Evolutionary conservation across 2,113 vertebrate species (phyloP).

Genomic region (Hypomesus transpacificus): DNA sequence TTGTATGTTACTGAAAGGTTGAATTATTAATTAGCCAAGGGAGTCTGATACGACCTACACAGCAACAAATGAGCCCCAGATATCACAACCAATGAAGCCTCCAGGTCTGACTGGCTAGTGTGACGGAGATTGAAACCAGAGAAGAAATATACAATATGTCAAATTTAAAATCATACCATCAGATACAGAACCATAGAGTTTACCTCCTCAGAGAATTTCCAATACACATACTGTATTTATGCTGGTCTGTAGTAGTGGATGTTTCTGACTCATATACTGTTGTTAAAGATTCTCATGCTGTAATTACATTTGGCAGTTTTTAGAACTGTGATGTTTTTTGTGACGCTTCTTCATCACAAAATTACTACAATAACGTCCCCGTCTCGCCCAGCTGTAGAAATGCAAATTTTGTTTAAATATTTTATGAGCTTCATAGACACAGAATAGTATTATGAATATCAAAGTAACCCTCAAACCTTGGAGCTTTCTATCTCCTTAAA

Average conservation of each 20-base stretch:
- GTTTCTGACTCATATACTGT: no score
- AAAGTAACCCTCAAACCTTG: neutral
- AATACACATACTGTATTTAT: no score
- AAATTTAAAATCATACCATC: no score
- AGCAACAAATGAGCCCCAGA: neutral
- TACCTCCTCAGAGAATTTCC: no score
- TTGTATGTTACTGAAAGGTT: constrained; percentile 36
- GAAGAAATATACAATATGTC: no score
- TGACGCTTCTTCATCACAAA: no score
- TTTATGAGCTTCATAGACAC: constrained; percentile 5
- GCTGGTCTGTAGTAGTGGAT: no score
- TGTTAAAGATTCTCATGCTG: no score
- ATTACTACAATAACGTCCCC: neutral
- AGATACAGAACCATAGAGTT: no score
- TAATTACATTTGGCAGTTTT: no score
- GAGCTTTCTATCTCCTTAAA: neutral
- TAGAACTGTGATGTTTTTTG: no score
- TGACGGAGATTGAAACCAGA: no score
- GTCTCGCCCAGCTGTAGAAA: neutral
- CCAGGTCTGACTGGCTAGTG: neutral
- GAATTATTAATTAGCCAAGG: constrained; percentile 31
- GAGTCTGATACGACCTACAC: constrained; percentile 10
- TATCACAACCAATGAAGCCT: neutral
- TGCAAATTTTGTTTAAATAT: constrained; percentile 4
- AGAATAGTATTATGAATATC: neutral